Percentiles rank a stretch among this genome's conserved stretches.
Evolutionary conservation across 2,888 invertebrate genomes (phyloP).

Genomic region (Blomia tropicalis): DNA sequence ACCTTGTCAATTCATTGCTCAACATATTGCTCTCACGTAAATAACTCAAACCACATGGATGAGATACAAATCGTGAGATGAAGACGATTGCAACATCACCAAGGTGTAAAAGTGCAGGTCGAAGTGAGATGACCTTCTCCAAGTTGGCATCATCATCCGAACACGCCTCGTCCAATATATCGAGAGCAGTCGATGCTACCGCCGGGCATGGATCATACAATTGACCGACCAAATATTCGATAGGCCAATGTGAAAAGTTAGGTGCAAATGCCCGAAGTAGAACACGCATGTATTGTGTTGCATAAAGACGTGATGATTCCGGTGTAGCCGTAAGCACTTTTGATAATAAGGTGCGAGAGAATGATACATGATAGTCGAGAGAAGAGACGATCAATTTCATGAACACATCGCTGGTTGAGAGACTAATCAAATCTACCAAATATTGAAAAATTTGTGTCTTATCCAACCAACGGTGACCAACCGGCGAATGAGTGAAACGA

Average conservation of each 20-base stretch:
- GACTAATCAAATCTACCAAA: conserved; percentile 23
- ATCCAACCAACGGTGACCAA: conserved; percentile 47
- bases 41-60: conserved; percentile 51
- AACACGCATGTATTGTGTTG: conserved; percentile 75
- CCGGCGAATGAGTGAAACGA: conserved; percentile 44
- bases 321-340: conserved; percentile 29
- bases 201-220: conserved; percentile 64
- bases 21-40: conserved; percentile 48
- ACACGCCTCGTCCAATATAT: conserved; percentile 77
- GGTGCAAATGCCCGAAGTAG: conserved; percentile 48
- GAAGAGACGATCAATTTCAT: conserved; percentile 81
- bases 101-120: conserved; percentile 49
- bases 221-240: conserved; percentile 65
- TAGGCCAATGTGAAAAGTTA: conserved; percentile 58
- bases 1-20: conserved; percentile 56
- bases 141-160: conserved; percentile 51
- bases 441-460: conserved; percentile 54
- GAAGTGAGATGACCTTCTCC: conserved; percentile 55
- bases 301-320: conserved; percentile 51
- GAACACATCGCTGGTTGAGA: conserved; percentile 54
- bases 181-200: conserved; percentile 61
- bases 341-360: conserved; percentile 29
- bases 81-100: conserved; percentile 64
- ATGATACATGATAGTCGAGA: conserved; percentile 59
- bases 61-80: conserved; percentile 56